Evolutionary conservation across 1,140 invertebrate genomes (phyloP).

Genomic region (Brachionus asplanchnoidis): DNA sequence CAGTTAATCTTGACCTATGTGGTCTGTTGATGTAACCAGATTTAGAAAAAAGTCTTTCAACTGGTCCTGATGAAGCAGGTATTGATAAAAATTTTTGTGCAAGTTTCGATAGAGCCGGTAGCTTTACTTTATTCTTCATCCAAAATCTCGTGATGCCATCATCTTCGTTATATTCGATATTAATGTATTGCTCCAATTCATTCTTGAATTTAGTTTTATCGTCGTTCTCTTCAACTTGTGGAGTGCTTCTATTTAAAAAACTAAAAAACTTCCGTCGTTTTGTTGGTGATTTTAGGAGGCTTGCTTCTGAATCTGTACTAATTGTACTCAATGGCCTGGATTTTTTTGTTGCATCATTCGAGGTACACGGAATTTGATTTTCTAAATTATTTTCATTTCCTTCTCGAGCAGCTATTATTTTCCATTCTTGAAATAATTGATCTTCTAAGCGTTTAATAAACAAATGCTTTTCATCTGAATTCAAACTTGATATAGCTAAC

Average conservation of each 20-base stretch:
- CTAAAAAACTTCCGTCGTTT: not conserved
- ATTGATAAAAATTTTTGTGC: too few relatives aligned
- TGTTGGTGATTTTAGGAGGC: not conserved
- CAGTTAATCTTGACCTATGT: too few relatives aligned
- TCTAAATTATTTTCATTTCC: not conserved
- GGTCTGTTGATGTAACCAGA: too few relatives aligned
- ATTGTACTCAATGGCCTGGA: not conserved
- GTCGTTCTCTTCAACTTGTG: not conserved
- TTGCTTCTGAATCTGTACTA: not conserved
- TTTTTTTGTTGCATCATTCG: not conserved
- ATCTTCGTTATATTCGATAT: not conserved
- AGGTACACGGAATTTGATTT: not conserved
- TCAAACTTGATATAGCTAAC: not conserved
- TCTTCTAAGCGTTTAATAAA: not conserved
- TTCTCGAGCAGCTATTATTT: not conserved
- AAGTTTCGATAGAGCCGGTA: too few relatives aligned
- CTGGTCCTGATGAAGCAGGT: too few relatives aligned
- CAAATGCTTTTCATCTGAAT: not conserved
- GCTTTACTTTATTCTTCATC: not conserved
- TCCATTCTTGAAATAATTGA: not conserved
- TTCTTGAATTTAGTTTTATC: not conserved
- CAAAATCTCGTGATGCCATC: not conserved
- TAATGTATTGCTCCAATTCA: not conserved
- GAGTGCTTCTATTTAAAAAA: not conserved
- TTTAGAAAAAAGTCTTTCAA: too few relatives aligned